Conservation (phyloP, 2,113 vertebrate genomes). For the Philantomba maxwellii region DNA sequence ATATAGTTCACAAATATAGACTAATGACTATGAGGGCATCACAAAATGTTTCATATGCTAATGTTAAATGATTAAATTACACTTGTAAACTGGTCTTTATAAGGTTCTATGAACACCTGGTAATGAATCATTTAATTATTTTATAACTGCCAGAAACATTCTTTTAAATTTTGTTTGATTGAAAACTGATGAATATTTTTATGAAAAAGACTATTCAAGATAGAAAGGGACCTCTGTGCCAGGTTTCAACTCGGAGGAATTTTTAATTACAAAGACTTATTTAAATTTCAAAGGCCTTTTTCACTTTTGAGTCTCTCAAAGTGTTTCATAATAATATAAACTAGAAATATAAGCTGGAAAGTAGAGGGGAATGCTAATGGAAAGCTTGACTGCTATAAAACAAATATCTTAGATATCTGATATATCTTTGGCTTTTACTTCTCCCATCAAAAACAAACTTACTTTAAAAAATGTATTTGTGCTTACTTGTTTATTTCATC, state of each 20-base stretch:
- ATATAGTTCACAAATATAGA: slow-evolving; percentile 42
- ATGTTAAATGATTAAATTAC: slow-evolving; percentile 50
- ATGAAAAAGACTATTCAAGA: slow-evolving; percentile 49
- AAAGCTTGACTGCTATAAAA: slow-evolving; percentile 36
- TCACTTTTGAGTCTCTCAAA: slow-evolving; percentile 27
- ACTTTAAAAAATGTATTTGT: slow-evolving; percentile 16
- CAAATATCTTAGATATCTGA: neutral
- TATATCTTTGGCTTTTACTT: neutral
- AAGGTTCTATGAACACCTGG: slow-evolving; percentile 41
- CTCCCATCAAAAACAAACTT: neutral
- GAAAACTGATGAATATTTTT: slow-evolving; percentile 47
- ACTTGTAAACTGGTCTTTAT: slow-evolving; percentile 35
- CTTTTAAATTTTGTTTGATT: slow-evolving; percentile 51
- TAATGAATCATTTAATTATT: slow-evolving; percentile 56
- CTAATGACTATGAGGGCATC: slow-evolving; percentile 21
- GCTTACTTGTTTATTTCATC: slow-evolving; percentile 34
- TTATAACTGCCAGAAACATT: slow-evolving; percentile 42
- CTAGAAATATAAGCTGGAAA: slow-evolving; percentile 21
- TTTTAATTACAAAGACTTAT: slow-evolving; percentile 51
- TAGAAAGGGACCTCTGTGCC: slow-evolving; percentile 27
- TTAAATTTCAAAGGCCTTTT: slow-evolving; percentile 52
- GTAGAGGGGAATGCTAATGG: slow-evolving; percentile 2
- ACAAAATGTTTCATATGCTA: slow-evolving; percentile 44
- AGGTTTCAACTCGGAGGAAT: slow-evolving; percentile 25
- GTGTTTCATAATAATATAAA: slow-evolving; percentile 47